These are phyloP conservation scores for Chondrilla cf. caribensis DNA, from an alignment of 37 sponge, comb jelly and placozoan species.

Conservation along the genomic window DNA sequence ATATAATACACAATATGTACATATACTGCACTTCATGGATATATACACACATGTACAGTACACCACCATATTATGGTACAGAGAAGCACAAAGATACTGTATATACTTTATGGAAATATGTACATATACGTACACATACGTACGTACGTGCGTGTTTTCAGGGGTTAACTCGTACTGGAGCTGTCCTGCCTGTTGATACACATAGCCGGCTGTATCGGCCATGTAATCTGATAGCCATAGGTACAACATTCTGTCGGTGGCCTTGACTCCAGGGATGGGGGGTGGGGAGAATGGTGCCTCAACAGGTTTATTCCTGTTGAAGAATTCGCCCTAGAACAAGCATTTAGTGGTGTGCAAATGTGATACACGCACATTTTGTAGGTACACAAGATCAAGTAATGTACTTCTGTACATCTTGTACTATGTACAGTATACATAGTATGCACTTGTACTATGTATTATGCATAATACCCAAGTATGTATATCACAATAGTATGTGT, in stretches of 20 bases:
- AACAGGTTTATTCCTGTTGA: constrained; percentile 44
- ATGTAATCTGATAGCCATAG: constrained; percentile 86
- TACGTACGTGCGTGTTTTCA: constrained; percentile 32
- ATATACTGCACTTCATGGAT: too few species aligned
- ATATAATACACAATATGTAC: too few species aligned
- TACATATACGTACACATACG: background rate
- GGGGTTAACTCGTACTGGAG: constrained; percentile 57
- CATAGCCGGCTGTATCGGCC: constrained; percentile 79
- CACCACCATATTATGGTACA: background rate
- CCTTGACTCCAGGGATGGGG: constrained; percentile 55
- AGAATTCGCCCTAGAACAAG: constrained; percentile 74
- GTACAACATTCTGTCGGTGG: constrained; percentile 68
- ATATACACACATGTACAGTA: background rate
- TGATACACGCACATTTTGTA: background rate
- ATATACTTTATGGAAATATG: background rate
- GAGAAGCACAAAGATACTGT: background rate
- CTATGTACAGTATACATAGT: too few species aligned
- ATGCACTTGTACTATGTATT: too few species aligned
- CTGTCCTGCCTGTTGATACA: constrained; percentile 69
- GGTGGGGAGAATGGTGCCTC: constrained; percentile 74
- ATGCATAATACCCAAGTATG: too few species aligned
- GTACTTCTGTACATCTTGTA: background rate
- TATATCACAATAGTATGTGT: too few species aligned
- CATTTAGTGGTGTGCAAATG: background rate
- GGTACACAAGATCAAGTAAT: too few species aligned